These are phyloP conservation scores for Galago senegalensis DNA, from an alignment of 2,797 vertebrate genomes.

Conservation along the genomic window DNA sequence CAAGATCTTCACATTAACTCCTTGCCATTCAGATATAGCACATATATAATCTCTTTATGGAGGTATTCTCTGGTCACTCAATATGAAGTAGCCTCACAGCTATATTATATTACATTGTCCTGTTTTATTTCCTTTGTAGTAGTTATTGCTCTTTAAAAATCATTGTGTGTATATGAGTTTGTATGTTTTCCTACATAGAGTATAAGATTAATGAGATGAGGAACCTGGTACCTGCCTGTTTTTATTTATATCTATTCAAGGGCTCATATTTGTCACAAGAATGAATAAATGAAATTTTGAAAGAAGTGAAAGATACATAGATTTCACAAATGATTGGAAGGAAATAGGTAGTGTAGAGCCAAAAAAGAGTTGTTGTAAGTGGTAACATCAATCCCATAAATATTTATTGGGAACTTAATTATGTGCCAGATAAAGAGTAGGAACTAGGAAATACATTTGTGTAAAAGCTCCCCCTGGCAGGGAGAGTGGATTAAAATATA, in stretches of 20 bases:
- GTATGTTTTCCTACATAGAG: neutral
- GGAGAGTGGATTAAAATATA: neutral
- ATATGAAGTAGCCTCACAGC: neutral
- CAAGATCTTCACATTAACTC: neutral
- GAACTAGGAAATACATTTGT: neutral
- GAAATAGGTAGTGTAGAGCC: neutral
- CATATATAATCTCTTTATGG: neutral
- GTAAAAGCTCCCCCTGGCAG: neutral
- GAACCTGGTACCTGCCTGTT: neutral
- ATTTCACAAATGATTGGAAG: neutral
- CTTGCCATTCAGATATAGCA: constrained; percentile 7
- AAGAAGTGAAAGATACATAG: neutral
- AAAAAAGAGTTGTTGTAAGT: constrained; percentile 26
- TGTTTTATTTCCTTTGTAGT: neutral
- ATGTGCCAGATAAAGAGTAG: neutral
- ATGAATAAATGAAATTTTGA: constrained; percentile 49
- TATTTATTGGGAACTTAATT: neutral
- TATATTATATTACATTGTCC: neutral
- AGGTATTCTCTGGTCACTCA: neutral
- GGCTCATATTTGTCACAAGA: neutral
- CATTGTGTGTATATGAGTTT: neutral
- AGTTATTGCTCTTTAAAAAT: constrained; percentile 43
- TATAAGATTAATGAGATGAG: neutral
- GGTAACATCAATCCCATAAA: neutral
- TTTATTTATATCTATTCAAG: neutral